Base-by-base conservation (phyloP, 2,888 invertebrate genomes). In the Prosapia bicincta region DNA sequence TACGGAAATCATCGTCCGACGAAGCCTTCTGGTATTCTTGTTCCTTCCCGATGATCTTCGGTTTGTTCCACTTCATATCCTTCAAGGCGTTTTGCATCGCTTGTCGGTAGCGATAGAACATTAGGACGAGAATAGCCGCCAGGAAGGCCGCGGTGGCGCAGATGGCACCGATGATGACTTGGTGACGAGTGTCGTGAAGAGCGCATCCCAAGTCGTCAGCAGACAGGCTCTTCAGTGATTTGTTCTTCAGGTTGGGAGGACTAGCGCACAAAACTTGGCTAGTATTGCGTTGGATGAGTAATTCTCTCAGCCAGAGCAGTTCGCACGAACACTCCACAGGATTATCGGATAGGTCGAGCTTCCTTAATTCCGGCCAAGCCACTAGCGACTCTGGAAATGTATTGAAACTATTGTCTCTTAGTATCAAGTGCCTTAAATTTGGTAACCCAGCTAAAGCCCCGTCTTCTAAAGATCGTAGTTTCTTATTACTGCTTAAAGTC, bases 1-100 rank as follows among this genome's bases (percentile, higher is more conserved):
- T 84, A 87, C 88, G 85, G 85, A 87, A 86, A 83, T 95, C 95
- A 83, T 95, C 95, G 82, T 95, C 95, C 73, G 94, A 93, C 84
- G 93, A 94, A 2, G 95, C 95, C 86, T 95, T 95, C 84, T 95
- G 94, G 85, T 95, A 95, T 84, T 95, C 95, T 81, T 94, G 92
- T 85, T 95, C 94, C 83, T 95, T 95, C 65, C 93, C 89, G 38
- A 90, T 88, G 76, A 90, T 89, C 5, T 91, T 88, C 69, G 76
- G 74, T 82, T 92, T 92, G 85, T 91, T 92, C 92, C 92, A 92
- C 82, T 92, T 92, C 86, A 92, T 92, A 83, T 92, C 94, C 84
- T 95, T 95, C 76, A 96, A 87, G 74, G 92, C 91, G 82, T 94
- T 94, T 66, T 93, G 91, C 81, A 96, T 91, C 82, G 91, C 90